A percentile compares a stretch with the other conserved stretches of the same genome.
Conservation (phyloP, 2,888 invertebrate species). For the Drosophila recens region DNA sequence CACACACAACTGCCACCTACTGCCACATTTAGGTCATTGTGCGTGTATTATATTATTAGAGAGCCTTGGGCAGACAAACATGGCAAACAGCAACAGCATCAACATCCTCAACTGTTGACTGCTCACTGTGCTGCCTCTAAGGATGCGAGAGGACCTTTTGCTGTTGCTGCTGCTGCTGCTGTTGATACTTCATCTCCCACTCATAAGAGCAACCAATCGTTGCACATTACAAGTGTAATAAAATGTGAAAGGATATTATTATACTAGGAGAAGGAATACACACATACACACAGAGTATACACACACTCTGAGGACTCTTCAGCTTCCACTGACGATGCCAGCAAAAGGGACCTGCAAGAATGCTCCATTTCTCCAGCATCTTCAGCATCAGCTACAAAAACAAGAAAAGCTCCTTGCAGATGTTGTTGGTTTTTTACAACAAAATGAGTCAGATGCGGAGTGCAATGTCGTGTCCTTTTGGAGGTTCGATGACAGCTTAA, state of each 20-base stretch:
- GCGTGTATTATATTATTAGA: conserved; percentile 68
- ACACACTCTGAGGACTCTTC: conserved; percentile 11
- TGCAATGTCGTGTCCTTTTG: conserved; percentile 41
- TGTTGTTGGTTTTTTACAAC: conserved; percentile 9
- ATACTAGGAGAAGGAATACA: conserved; percentile 36
- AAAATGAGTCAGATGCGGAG: conserved; percentile 18
- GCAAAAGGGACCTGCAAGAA: conserved; percentile 9
- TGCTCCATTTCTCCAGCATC: conserved; percentile 31
- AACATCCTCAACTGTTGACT: conserved; percentile 30
- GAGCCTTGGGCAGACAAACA: conserved; percentile 53
- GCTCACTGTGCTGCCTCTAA: conserved; percentile 48
- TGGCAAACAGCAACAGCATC: conserved; percentile 2
- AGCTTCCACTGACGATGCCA: conserved; percentile 2
- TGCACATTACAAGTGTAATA: conserved; percentile 79
- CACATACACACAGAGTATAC: conserved; percentile 3
- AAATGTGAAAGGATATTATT: conserved; percentile 78
- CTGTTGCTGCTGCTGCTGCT: conserved; percentile 11
- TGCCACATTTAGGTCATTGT: conserved; percentile 47
- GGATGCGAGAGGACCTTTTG: conserved; percentile 38
- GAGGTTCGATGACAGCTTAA: conserved; percentile 38
- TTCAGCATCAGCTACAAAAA: conserved; percentile 9
- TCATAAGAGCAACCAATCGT: conserved; percentile 58
- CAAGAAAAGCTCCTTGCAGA: conserved; percentile 20
- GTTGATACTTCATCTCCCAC: conserved; percentile 4
- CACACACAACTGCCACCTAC: conserved; percentile 50